Conservation (phyloP, 2,797 vertebrate species). For the Lindbergichthys nudifrons region DNA sequence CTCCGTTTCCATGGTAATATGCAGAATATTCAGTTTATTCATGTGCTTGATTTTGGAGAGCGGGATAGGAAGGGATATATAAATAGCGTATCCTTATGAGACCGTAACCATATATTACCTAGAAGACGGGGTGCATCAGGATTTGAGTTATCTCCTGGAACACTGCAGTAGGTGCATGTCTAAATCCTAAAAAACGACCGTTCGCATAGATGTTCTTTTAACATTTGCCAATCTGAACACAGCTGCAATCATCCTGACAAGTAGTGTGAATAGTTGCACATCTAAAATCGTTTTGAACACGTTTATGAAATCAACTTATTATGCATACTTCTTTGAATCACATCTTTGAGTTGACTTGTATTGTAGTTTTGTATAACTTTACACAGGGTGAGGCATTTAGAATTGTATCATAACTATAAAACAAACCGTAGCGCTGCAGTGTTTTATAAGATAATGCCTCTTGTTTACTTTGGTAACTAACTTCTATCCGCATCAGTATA, state of each 20-base stretch:
- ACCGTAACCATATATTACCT: conserved; percentile 61
- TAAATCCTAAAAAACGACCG: conserved; percentile 54
- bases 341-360: conserved; percentile 20
- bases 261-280: conserved; percentile 15
- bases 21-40: conserved; percentile 63
- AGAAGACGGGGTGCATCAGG: conserved; percentile 44
- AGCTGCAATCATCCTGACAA: conserved; percentile 37
- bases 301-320: conserved; percentile 31
- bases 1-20: conserved; percentile 71
- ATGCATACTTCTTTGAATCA: conserved; percentile 53
- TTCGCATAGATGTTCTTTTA: conserved; percentile 43
- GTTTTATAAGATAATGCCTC: conserved; percentile 1
- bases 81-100: conserved; percentile 71
- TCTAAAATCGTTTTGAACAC: conserved; percentile 36
- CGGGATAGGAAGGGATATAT: conserved; percentile 60
- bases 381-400: conserved; percentile 12
- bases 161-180: conserved; percentile 45
- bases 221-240: conserved; percentile 39
- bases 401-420: conserved; percentile 1
- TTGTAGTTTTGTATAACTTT: conserved; percentile 12
- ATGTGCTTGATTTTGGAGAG: conserved; percentile 54
- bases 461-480: conserved; percentile 23
- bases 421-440: not conserved
- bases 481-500: conserved; percentile 14
- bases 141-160: conserved; percentile 56